Percentiles rank a stretch among this genome's conserved stretches.
These are phyloP conservation scores for Ataeniobius toweri DNA, from an alignment of 2,797 vertebrate species.

Conservation along the genomic window DNA sequence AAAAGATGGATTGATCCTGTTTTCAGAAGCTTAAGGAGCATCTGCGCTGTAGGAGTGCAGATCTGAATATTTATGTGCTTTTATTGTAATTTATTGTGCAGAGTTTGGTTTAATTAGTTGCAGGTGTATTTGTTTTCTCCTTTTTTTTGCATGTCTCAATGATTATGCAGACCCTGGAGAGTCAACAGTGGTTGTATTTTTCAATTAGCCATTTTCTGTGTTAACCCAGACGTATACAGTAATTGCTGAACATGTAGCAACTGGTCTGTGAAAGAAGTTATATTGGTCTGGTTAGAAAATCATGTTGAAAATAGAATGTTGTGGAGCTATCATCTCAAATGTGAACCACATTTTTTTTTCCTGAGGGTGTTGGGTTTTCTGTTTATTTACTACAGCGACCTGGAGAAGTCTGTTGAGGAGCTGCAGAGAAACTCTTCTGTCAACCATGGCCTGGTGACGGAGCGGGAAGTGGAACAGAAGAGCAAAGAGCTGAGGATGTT, in stretches of 20 bases:
- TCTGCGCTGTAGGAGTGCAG: background rate
- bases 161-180: background rate
- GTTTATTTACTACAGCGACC: slow-evolving; percentile 80
- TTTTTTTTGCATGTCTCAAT: background rate
- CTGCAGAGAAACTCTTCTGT: slow-evolving; percentile 89
- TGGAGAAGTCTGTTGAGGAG: slow-evolving; percentile 93
- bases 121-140: background rate
- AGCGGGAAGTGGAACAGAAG: slow-evolving; percentile 93
- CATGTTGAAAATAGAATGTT: background rate
- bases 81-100: background rate
- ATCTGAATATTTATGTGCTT: background rate
- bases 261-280: background rate
- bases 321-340: background rate
- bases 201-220: background rate
- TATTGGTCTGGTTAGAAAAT: background rate
- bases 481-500: slow-evolving; percentile 90
- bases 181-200: background rate
- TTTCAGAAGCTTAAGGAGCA: background rate
- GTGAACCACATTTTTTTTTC: background rate
- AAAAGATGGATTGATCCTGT: background rate
- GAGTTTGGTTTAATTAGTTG: background rate
- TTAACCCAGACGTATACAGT: background rate
- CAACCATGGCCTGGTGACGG: slow-evolving; percentile 87
- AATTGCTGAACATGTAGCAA: background rate
- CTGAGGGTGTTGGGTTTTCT: background rate